Percentiles rank a stretch among this genome's conserved stretches.
phyloP scores from a whole-genome alignment of 2,113 vertebrate species.

The Ornithorhynchus anatinus region DNA sequence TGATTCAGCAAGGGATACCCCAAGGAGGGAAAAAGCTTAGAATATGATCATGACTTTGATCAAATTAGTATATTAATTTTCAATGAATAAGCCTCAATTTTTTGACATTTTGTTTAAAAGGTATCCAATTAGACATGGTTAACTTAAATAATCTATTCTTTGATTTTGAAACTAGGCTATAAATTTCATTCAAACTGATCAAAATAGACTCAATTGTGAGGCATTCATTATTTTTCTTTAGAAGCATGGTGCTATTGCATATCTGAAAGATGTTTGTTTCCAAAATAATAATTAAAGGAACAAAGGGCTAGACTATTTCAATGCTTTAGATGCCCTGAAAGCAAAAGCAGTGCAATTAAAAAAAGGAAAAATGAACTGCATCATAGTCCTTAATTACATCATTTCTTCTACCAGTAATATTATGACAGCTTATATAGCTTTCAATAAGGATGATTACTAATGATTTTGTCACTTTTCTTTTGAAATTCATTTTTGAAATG shows the following conservation, averaged over 20 bases:
- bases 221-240: not conserved
- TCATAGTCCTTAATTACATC: constrained; percentile 8
- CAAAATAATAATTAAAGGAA: not conserved
- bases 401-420: constrained; percentile 13
- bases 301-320: not conserved
- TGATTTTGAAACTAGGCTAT: not conserved
- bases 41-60: no score
- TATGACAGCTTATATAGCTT: not conserved
- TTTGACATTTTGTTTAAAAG: not conserved
- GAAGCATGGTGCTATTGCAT: not conserved
- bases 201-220: not conserved
- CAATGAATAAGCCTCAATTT: not conserved
- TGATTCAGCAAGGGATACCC: no score
- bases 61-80: not conserved
- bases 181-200: not conserved
- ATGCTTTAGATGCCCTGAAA: not conserved
- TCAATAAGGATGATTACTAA: not conserved
- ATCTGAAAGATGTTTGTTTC: not conserved
- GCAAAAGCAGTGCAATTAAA: constrained; percentile 16
- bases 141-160: not conserved
- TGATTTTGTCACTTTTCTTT: not conserved
- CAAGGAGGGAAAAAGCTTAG: no score
- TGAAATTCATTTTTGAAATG: not conserved
- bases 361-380: not conserved
- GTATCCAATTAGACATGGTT: not conserved